Base-by-base conservation (phyloP, 2,113 vertebrate species). In the Malurus elegans region DNA sequence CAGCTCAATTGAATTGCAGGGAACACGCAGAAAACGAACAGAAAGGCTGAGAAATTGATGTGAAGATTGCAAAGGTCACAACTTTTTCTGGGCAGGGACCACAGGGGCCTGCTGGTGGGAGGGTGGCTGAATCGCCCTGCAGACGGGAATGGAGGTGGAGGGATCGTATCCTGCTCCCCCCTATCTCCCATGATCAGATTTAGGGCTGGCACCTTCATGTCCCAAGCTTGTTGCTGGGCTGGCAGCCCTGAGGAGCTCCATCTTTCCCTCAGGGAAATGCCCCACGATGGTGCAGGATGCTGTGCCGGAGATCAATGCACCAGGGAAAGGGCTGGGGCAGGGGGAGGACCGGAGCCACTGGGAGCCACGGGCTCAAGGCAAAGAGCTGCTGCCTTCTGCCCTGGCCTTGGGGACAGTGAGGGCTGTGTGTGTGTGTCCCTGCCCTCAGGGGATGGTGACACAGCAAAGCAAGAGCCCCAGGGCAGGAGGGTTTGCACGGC, bases 201-300 rank as follows among this genome's bases (percentile, higher is more conserved):
- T 34, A 14, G 13, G 31, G 32, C 57, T 8, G 12, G 60, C 61
- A 42, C 26, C 40, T 69, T 51, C 12, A 1, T 8, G 14, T 78
- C 25, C 56, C 67, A 69, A 14, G 40, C 19, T 50, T 5, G 1
- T 26, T 32, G 6, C 23, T 20, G 57, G 53, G 44, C 38, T 66
- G 38, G 66, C 56, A 89, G 62, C 3, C 0, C 69, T 6, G 9
- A 90, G 76, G 42, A 57, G 40, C 60, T 76, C 62, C 6, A 2
- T 34, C 58, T 61, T 65, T 76, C 12, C 54, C 53, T n/a, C 34
- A 10, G 36, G 38, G 26, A 76, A 79, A 42, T 56, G 71, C 36
- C 29, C n/a, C 17, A 10, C 58, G 34, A 0, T 1, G 1, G 29
- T 21, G 44, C 0, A 0, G 53, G 72, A n/a, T 66, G 36, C 72